Conservation (phyloP, 2,888 invertebrate species). For the Megalurothrips usitatus region DNA sequence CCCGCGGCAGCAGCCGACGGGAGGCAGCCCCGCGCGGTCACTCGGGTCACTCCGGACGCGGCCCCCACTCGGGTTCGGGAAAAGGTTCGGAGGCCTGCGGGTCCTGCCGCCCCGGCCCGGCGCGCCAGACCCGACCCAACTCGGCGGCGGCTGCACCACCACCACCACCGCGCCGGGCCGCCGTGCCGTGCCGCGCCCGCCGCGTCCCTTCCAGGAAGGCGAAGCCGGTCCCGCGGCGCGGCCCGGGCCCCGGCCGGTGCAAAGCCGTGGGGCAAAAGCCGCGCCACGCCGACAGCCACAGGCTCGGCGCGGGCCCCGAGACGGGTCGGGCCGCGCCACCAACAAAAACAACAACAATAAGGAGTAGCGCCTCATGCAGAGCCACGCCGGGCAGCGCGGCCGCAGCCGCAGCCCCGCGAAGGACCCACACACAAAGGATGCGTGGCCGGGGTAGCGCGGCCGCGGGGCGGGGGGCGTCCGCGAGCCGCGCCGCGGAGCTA, state of each 20-base stretch:
- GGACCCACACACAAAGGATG: no score
- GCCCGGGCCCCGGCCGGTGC: not conserved
- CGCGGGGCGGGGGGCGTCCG: no score
- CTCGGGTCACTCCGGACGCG: not conserved
- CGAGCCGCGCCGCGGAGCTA: no score
- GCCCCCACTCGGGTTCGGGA: not conserved
- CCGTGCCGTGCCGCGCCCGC: slow-evolving; percentile 35
- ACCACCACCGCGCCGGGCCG: no score
- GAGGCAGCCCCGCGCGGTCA: no score
- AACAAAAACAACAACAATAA: not conserved
- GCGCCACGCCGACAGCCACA: not conserved
- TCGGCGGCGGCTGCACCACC: no score
- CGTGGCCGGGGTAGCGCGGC: no score
- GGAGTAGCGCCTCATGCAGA: not conserved
- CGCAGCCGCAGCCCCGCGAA: not conserved
- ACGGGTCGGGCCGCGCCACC: not conserved
- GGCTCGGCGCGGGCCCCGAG: not conserved
- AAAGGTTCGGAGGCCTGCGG: not conserved
- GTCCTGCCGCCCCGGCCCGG: no score
- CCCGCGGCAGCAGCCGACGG: not conserved
- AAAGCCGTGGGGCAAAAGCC: not conserved
- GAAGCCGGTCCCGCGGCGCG: slow-evolving; percentile 33
- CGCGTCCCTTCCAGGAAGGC: slow-evolving; percentile 34
- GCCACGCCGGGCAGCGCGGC: not conserved
- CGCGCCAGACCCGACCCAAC: no score